These are phyloP conservation scores for Rhinogobius similis DNA, from an alignment of 2,113 vertebrate species.

Conservation along the genomic window DNA sequence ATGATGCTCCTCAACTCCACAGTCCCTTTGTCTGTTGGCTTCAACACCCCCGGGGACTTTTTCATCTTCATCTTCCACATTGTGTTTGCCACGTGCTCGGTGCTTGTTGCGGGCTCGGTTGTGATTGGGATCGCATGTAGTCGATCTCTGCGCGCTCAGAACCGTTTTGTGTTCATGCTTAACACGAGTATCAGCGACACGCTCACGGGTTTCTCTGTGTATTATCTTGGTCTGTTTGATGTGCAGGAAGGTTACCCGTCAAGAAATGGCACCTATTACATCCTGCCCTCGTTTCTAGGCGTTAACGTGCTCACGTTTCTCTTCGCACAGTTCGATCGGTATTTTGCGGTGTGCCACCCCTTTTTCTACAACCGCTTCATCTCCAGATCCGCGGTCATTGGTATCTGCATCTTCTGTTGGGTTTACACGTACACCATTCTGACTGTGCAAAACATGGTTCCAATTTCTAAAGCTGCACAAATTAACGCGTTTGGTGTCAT, in stretches of 20 bases:
- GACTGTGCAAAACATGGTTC: slow-evolving; percentile 71
- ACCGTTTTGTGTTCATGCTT: slow-evolving; percentile 81
- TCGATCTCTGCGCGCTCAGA: slow-evolving; percentile 69
- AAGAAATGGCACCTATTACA: slow-evolving; percentile 74
- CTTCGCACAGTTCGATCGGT: slow-evolving; percentile 80
- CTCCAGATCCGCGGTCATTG: slow-evolving; percentile 52
- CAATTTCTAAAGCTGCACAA: slow-evolving; percentile 69
- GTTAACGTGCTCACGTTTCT: slow-evolving; percentile 80
- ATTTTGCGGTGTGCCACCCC: slow-evolving; percentile 75
- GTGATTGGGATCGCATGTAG: slow-evolving; percentile 68
- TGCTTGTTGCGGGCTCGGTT: slow-evolving; percentile 73
- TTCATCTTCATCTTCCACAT: slow-evolving; percentile 77
- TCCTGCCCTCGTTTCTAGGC: slow-evolving; percentile 77
- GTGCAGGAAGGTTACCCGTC: slow-evolving; percentile 80
- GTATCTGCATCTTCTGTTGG: slow-evolving; percentile 73
- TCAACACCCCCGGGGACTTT: slow-evolving; percentile 62
- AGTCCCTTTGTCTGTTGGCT: slow-evolving; percentile 70
- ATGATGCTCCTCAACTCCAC: slow-evolving; percentile 66
- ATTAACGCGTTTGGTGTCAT: slow-evolving; percentile 76
- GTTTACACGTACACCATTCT: slow-evolving; percentile 73
- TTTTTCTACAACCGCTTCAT: slow-evolving; percentile 77
- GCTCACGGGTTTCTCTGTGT: slow-evolving; percentile 76
- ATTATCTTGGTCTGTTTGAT: slow-evolving; percentile 80
- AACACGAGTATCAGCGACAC: slow-evolving; percentile 82
- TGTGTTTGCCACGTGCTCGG: slow-evolving; percentile 70